Conservation (phyloP, 2,888 invertebrate species). For the Elegia similella region DNA sequence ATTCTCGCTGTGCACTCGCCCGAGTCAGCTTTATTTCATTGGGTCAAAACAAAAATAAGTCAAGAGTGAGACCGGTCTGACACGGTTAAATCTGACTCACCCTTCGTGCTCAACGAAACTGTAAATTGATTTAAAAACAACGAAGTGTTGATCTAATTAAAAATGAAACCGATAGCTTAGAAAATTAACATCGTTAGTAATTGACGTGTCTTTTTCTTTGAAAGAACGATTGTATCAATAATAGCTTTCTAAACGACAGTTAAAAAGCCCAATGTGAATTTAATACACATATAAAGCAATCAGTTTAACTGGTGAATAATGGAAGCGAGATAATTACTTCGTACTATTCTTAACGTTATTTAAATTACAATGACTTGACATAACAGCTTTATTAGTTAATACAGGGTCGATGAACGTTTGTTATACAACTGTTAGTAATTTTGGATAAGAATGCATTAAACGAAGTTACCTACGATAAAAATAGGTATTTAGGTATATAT, state of each 20-base stretch:
- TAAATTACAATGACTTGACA: constrained; percentile 18
- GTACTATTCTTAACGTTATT: constrained; percentile 7
- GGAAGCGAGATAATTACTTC: constrained; percentile 7
- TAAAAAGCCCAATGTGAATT: background rate
- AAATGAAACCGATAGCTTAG: background rate
- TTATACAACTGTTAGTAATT: background rate
- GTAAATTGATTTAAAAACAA: constrained; percentile 6
- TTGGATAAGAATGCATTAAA: background rate
- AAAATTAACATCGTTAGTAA: background rate
- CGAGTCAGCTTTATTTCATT: constrained; percentile 4
- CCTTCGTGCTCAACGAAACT: constrained; percentile 2
- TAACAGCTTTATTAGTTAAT: constrained; percentile 12
- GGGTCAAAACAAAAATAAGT: constrained; percentile 16
- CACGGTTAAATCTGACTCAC: constrained; percentile 16
- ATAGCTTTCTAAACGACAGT: background rate
- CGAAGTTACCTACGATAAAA: no score
- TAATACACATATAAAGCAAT: background rate
- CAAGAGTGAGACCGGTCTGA: constrained; percentile 11
- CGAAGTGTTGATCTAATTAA: background rate
- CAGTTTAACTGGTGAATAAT: background rate
- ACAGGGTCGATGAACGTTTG: constrained; percentile 2
- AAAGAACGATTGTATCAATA: background rate
- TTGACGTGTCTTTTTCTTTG: background rate
- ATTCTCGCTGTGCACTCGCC: constrained; percentile 5
- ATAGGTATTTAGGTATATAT: no score